A percentile compares a stretch with the other conserved stretches of the same genome.
Evolutionary conservation across 2,797 vertebrate genomes (phyloP).

Genomic region (Clarias fuscus): DNA sequence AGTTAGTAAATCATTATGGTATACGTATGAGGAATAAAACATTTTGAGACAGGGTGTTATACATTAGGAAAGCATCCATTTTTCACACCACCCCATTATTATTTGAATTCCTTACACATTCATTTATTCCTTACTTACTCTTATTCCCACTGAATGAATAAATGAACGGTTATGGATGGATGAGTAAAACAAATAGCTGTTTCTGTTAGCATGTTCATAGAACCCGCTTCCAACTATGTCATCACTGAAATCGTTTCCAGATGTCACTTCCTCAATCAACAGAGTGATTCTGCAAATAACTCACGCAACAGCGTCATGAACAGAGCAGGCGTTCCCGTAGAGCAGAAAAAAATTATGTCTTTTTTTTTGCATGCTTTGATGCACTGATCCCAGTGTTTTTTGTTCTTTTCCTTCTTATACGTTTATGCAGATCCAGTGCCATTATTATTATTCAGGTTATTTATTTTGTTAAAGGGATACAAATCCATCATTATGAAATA

Average conservation of each 20-base stretch:
- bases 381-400: background rate
- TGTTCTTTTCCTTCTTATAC: background rate
- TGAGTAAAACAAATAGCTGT: conserved; percentile 9
- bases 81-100: background rate
- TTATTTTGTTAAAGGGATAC: background rate
- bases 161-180: conserved; percentile 20
- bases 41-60: background rate
- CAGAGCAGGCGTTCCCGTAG: background rate
- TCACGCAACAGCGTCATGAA: background rate
- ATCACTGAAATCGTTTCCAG: conserved; percentile 2
- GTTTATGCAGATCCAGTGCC: background rate
- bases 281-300: background rate
- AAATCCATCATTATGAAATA: background rate
- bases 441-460: background rate
- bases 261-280: conserved; percentile 18
- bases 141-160: background rate
- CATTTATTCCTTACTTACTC: background rate
- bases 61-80: background rate
- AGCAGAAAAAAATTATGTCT: background rate
- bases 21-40: background rate
- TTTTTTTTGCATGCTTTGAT: conserved; percentile 1
- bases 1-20: no score
- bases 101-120: conserved; percentile 12
- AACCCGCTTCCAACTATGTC: conserved; percentile 25
- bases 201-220: conserved; percentile 12